These are phyloP conservation scores for Lampris incognitus DNA, from an alignment of 2,113 vertebrate genomes.

Conservation along the genomic window DNA sequence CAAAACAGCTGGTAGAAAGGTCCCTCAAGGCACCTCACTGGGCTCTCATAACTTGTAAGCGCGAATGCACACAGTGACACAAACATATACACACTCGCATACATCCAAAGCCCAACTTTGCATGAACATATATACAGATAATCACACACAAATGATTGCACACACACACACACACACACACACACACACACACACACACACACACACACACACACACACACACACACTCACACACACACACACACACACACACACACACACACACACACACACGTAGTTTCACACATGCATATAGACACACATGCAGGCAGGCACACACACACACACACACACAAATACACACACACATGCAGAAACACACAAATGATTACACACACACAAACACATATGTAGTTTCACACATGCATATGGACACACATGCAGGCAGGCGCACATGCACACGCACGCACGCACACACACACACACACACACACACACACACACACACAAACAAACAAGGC, in stretches of 20 bases:
- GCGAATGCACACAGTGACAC: neutral
- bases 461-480: constrained; percentile 2
- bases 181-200: too few relatives aligned
- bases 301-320: too few relatives aligned
- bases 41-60: neutral
- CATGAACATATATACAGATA: constrained; percentile 5
- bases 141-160: constrained; percentile 4
- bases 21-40: neutral
- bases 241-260: constrained; percentile 23
- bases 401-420: too few relatives aligned
- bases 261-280: too few relatives aligned
- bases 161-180: constrained; percentile 4
- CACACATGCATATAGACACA: too few relatives aligned
- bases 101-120: neutral
- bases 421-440: neutral
- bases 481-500: neutral
- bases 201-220: constrained; percentile 22
- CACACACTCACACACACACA: too few relatives aligned
- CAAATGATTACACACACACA: too few relatives aligned
- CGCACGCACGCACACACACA: constrained; percentile 24
- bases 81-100: neutral
- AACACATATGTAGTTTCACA: too few relatives aligned
- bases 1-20: neutral
- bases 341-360: too few relatives aligned
- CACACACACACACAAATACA: too few relatives aligned